Evolutionary conservation across 2,797 vertebrate genomes (phyloP).

Genomic region (Rhinatrema bivittatum): DNA sequence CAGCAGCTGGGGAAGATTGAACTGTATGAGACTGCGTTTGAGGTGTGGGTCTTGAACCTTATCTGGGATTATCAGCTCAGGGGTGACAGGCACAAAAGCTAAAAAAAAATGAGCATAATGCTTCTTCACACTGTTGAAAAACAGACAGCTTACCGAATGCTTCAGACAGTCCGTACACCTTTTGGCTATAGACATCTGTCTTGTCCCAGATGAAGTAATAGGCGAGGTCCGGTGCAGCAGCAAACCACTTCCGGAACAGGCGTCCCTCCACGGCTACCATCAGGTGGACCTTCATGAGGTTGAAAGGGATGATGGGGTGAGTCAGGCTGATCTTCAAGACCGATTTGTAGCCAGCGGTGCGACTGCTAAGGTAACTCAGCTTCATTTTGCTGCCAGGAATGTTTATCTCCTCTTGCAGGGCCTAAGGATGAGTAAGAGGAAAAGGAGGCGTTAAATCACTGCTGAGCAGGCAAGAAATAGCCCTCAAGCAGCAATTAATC

Average conservation of each 20-base stretch:
- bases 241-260: constrained; percentile 93
- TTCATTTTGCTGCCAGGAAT: constrained; percentile 84
- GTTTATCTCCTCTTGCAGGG: constrained; percentile 81
- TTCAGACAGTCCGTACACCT: constrained; percentile 89
- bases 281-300: constrained; percentile 97
- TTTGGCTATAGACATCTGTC: constrained; percentile 95
- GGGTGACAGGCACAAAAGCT: no score
- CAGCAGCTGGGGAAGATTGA: no score
- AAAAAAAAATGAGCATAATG: no score
- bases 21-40: no score
- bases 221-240: constrained; percentile 80
- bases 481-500: constrained; percentile 24
- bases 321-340: constrained; percentile 86
- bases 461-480: constrained; percentile 1
- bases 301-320: constrained; percentile 86
- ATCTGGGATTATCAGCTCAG: no score
- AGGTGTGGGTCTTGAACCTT: no score
- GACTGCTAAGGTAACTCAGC: constrained; percentile 88
- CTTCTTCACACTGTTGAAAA: no score
- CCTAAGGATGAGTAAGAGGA: constrained; percentile 56
- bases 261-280: constrained; percentile 95
- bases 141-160: constrained; percentile 87
- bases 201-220: constrained; percentile 98
- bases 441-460: constrained; percentile 24
- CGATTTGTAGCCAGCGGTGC: constrained; percentile 89